Conservation (phyloP, 2,888 invertebrate species). For the Latrodectus elegans region DNA sequence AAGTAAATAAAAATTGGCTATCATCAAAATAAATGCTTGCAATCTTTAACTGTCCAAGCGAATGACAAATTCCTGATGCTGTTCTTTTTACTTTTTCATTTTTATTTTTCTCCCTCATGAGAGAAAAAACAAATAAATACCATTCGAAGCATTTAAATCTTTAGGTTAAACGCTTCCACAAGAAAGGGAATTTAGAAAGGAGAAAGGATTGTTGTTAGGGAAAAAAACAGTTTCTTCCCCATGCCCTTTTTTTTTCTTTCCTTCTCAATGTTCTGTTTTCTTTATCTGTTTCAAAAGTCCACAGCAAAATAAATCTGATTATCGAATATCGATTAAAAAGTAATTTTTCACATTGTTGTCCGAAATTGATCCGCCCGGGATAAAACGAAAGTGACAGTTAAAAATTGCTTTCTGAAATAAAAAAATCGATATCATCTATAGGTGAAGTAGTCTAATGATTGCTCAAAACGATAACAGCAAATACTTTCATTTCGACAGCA, state of each 20-base stretch:
- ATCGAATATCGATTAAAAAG: slow-evolving; percentile 70
- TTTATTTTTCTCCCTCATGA: neutral
- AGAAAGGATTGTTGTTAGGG: neutral
- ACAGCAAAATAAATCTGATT: slow-evolving; percentile 67
- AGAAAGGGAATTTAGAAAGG: slow-evolving; percentile 22
- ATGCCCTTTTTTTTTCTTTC: neutral
- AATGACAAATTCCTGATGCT: too few species aligned
- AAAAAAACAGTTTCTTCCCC: slow-evolving; percentile 18
- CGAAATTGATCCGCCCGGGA: slow-evolving; percentile 66
- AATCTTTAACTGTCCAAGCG: too few species aligned
- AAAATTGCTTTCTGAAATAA: slow-evolving; percentile 56
- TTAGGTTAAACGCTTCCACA: slow-evolving; percentile 51
- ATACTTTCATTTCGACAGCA: slow-evolving; percentile 64
- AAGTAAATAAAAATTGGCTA: too few species aligned
- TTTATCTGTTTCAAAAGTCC: slow-evolving; percentile 48
- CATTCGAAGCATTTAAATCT: slow-evolving; percentile 56
- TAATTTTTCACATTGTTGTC: slow-evolving; percentile 70
- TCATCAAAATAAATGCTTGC: too few species aligned
- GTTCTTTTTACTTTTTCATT: neutral
- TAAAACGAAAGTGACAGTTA: slow-evolving; percentile 67
- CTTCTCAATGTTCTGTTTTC: slow-evolving; percentile 8
- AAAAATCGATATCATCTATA: slow-evolving; percentile 53
- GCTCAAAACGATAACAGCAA: slow-evolving; percentile 65
- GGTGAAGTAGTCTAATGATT: slow-evolving; percentile 63
- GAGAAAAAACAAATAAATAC: neutral